A percentile compares a stretch with the other conserved stretches of the same genome.
Conservation (phyloP, 2,113 vertebrate genomes). For the Prinia subflava region DNA sequence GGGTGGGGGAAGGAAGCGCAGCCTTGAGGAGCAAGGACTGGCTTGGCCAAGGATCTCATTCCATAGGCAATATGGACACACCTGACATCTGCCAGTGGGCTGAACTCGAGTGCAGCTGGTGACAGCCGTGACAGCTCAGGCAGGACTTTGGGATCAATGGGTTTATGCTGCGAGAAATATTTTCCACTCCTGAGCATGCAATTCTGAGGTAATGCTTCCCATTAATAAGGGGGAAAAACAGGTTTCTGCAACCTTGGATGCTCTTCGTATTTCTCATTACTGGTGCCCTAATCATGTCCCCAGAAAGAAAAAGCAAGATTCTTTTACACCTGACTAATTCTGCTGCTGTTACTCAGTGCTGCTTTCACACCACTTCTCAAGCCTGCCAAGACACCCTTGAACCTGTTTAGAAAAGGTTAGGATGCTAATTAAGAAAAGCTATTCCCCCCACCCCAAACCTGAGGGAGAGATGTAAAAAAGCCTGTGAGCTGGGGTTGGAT, state of each 20-base stretch:
- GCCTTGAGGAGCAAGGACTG: background rate
- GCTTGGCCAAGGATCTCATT: background rate
- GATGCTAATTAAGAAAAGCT: slow-evolving; percentile 68
- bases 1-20: background rate
- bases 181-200: background rate
- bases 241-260: slow-evolving; percentile 17
- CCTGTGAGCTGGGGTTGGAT: background rate
- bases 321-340: slow-evolving; percentile 61
- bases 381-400: slow-evolving; percentile 62
- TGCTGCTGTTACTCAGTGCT: slow-evolving; percentile 30
- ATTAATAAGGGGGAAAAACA: background rate
- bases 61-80: background rate
- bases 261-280: slow-evolving; percentile 35
- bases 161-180: background rate
- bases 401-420: slow-evolving; percentile 65
- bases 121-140: background rate
- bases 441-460: background rate
- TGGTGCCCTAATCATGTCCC: slow-evolving; percentile 9
- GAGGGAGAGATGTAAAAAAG: slow-evolving; percentile 29
- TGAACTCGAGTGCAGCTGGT: background rate
- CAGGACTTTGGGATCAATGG: background rate
- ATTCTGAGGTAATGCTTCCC: background rate
- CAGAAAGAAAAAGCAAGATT: background rate
- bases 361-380: slow-evolving; percentile 55
- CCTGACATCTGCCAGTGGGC: background rate